Conservation (phyloP, 1,140 invertebrate species). For the Eriosoma lanigerum region DNA sequence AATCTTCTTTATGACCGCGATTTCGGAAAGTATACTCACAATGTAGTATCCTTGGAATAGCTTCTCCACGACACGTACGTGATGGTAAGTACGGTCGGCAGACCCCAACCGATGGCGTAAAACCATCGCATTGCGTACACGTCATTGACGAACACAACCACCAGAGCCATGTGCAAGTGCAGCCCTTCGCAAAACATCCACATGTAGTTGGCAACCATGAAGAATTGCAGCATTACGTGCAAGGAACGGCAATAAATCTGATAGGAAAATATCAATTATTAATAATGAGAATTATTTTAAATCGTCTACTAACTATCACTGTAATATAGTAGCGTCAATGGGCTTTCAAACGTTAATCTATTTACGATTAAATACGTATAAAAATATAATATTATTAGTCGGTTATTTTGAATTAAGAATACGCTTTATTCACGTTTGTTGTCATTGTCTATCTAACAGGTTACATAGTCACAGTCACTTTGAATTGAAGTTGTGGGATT, state of each 20-base stretch:
- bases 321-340: too few species aligned
- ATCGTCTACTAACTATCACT: too few species aligned
- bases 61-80: slow-evolving; percentile 58
- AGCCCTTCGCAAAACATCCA: slow-evolving; percentile 67
- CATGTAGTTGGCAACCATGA: slow-evolving; percentile 65
- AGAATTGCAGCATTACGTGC: slow-evolving; percentile 64
- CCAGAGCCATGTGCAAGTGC: slow-evolving; percentile 64
- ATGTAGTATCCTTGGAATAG: slow-evolving; percentile 55
- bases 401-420: too few species aligned
- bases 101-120: slow-evolving; percentile 64
- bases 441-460: too few species aligned
- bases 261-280: not conserved
- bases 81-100: slow-evolving; percentile 58
- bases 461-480: too few species aligned
- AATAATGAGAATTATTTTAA: too few species aligned
- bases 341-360: too few species aligned
- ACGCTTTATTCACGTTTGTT: too few species aligned
- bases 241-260: slow-evolving; percentile 62
- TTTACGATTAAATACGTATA: too few species aligned
- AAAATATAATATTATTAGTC: too few species aligned
- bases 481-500: too few species aligned
- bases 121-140: slow-evolving; percentile 63
- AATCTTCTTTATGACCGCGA: too few species aligned
- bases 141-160: slow-evolving; percentile 64
- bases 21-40: slow-evolving; percentile 54